These are phyloP conservation scores for Nymphalis polychloros DNA, from an alignment of 2,888 invertebrate genomes.

Conservation along the genomic window DNA sequence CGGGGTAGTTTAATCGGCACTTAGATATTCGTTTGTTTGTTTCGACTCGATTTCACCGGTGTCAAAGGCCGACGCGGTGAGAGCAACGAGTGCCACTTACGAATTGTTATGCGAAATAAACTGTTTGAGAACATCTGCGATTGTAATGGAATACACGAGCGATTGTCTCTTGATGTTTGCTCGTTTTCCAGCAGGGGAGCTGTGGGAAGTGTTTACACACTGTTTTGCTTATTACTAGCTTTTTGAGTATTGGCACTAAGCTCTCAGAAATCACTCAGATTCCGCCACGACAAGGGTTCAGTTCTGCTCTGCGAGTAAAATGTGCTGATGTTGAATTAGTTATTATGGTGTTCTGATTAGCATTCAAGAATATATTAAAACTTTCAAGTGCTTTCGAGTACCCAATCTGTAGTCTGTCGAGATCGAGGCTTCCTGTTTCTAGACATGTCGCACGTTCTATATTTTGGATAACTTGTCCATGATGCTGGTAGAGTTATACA, in stretches of 20 bases:
- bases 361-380: constrained; percentile 23
- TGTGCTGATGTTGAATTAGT: constrained; percentile 35
- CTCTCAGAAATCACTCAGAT: constrained; percentile 26
- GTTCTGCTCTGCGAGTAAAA: constrained; percentile 25
- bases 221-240: constrained; percentile 39
- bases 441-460: background rate
- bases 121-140: constrained; percentile 38
- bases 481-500: background rate
- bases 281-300: constrained; percentile 20
- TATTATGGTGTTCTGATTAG: constrained; percentile 29
- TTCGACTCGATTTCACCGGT: constrained; percentile 20
- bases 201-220: constrained; percentile 36
- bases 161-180: constrained; percentile 36
- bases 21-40: constrained; percentile 31
- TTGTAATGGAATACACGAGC: constrained; percentile 37
- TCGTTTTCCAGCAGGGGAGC: constrained; percentile 34
- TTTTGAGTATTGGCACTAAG: constrained; percentile 36
- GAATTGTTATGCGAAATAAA: constrained; percentile 33
- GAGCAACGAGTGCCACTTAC: constrained; percentile 28
- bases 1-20: constrained; percentile 30
- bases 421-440: background rate
- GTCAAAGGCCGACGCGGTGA: constrained; percentile 23
- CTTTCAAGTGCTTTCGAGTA: constrained; percentile 7
- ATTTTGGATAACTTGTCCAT: background rate
- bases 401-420: constrained; percentile 5